Percentiles rank a stretch among this genome's conserved stretches.
These are phyloP conservation scores for Lepisosteus osseus DNA, from an alignment of 2,113 vertebrate species.

Conservation along the genomic window DNA sequence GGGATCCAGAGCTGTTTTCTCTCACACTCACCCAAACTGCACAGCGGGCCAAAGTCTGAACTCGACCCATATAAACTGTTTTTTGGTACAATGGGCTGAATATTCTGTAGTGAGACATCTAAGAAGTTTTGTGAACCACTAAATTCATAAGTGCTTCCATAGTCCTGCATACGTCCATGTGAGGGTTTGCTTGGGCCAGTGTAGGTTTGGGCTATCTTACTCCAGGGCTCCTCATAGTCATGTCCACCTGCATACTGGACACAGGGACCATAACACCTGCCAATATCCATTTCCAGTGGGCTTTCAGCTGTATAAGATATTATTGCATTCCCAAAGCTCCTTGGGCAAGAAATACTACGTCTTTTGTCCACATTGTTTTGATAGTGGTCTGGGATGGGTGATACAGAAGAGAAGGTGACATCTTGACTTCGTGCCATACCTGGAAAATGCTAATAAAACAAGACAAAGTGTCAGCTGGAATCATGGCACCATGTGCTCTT, in stretches of 20 bases:
- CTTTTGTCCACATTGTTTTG: background rate
- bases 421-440: background rate
- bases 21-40: constrained; percentile 23
- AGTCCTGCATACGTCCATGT: constrained; percentile 17
- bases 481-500: too few species aligned
- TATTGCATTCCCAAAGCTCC: constrained; percentile 30
- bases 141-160: constrained; percentile 30
- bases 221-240: constrained; percentile 33
- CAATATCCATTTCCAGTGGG: constrained; percentile 7
- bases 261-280: constrained; percentile 41
- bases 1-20: constrained; percentile 20
- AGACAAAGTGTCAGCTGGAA: too few species aligned
- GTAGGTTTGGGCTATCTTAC: constrained; percentile 25
- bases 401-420: too few species aligned
- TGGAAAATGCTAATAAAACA: background rate
- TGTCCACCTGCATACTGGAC: constrained; percentile 23
- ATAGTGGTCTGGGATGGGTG: background rate
- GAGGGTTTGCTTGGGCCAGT: background rate
- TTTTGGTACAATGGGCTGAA: background rate
- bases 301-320: background rate
- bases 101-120: constrained; percentile 28
- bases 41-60: background rate
- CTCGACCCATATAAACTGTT: constrained; percentile 28
- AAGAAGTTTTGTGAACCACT: constrained; percentile 16
- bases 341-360: constrained; percentile 27